phyloP scores from a whole-genome alignment of 2,888 invertebrate species.

The Gymnocheta viridis region DNA sequence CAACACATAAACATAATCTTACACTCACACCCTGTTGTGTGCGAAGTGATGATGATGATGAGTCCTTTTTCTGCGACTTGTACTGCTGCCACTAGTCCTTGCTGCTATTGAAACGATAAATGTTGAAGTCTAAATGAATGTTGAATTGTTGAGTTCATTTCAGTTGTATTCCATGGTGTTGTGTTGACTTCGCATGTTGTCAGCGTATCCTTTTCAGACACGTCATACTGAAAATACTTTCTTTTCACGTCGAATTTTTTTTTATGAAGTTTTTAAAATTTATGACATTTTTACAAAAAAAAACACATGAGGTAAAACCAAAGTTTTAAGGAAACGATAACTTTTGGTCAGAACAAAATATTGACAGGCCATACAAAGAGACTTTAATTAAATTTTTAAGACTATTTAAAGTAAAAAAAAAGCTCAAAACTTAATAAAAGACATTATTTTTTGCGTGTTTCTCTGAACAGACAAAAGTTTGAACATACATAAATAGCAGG shows the following conservation, averaged over 20 bases:
- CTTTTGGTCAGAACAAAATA: neutral
- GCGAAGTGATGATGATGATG: constrained; percentile 43
- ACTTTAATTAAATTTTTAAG: neutral
- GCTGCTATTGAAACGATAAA: constrained; percentile 49
- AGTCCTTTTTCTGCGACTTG: constrained; percentile 15
- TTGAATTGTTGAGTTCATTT: constrained; percentile 51
- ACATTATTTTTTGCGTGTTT: too few relatives aligned
- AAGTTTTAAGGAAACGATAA: constrained; percentile 5
- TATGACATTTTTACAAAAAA: constrained; percentile 57
- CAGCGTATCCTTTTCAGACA: constrained; percentile 57
- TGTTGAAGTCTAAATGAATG: constrained; percentile 43
- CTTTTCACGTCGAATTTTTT: neutral
- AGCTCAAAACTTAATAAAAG: too few relatives aligned
- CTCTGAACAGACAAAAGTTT: too few relatives aligned
- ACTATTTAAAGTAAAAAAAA: neutral
- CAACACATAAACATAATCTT: constrained; percentile 16
- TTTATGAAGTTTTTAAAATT: constrained; percentile 36
- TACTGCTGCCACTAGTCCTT: constrained; percentile 25
- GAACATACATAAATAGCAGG: too few relatives aligned
- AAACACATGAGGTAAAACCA: constrained; percentile 16
- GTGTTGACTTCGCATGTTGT: constrained; percentile 64
- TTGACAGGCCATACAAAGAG: neutral
- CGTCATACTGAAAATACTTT: constrained; percentile 51
- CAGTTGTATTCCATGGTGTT: constrained; percentile 36
- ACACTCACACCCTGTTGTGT: constrained; percentile 43